Percentiles rank a stretch among this genome's conserved stretches.
Evolutionary conservation across 2,113 vertebrate genomes (phyloP).

Genomic region (Meles meles): DNA sequence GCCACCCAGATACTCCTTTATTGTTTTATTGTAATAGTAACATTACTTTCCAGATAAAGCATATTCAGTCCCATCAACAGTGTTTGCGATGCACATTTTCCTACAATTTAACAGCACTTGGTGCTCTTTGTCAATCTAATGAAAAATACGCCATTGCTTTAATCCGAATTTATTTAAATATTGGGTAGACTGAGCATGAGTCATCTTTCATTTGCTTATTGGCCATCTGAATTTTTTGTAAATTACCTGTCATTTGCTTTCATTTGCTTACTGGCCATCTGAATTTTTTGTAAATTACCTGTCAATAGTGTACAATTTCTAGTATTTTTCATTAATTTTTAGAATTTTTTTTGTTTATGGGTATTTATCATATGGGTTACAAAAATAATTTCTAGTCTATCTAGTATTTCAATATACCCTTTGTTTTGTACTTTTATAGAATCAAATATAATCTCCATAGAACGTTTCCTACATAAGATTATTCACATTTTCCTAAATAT

Average conservation of each 20-base stretch:
- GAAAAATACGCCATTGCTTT: neutral
- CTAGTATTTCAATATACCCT: neutral
- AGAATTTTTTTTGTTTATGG: neutral
- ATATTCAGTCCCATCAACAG: neutral
- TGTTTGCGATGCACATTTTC: neutral
- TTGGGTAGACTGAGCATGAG: neutral
- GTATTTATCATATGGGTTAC: neutral
- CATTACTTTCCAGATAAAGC: neutral
- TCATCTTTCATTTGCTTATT: neutral
- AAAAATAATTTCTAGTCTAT: neutral
- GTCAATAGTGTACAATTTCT: neutral
- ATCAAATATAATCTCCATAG: neutral
- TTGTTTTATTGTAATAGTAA: neutral
- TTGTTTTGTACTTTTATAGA: neutral
- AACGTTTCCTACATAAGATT: neutral
- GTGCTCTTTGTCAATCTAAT: neutral
- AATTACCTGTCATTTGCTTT: neutral
- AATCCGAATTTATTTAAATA: neutral
- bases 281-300: neutral
- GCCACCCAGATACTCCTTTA: no score
- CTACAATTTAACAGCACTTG: neutral
- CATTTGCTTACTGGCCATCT: neutral
- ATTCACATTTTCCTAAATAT: neutral
- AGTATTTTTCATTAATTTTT: neutral
- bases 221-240: neutral